Percentiles rank a stretch among this genome's conserved stretches.
Conservation (phyloP, 2,888 invertebrate genomes). For the Orchestes rusci region DNA sequence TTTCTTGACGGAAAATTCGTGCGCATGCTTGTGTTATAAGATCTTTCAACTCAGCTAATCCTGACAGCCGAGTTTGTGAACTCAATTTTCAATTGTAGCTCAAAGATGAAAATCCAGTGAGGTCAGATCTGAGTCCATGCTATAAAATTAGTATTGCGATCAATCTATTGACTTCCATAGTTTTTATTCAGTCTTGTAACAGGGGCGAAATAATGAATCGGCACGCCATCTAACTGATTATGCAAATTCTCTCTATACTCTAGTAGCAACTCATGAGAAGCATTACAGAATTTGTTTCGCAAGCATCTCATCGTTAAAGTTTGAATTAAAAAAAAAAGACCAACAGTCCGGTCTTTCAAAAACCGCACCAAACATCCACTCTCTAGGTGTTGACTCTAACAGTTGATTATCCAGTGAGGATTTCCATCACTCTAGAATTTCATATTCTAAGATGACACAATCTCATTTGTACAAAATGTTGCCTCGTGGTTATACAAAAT, state of each 20-base stretch:
- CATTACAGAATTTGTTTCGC: not conserved
- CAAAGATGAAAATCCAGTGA: constrained; percentile 14
- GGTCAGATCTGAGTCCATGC: constrained; percentile 7
- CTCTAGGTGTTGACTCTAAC: constrained; percentile 10
- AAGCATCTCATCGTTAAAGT: not conserved
- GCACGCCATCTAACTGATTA: constrained; percentile 11
- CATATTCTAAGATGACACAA: constrained; percentile 13
- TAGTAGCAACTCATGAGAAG: constrained; percentile 8
- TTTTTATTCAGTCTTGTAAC: constrained; percentile 10
- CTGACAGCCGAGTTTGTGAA: too few species aligned
- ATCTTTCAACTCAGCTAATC: too few species aligned
- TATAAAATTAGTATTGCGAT: constrained; percentile 10
- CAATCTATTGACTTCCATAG: constrained; percentile 9
- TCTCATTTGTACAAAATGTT: constrained; percentile 16
- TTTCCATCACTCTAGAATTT: constrained; percentile 15
- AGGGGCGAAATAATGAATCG: constrained; percentile 4
- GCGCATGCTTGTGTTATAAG: too few species aligned
- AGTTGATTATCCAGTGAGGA: constrained; percentile 17
- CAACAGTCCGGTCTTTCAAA: too few species aligned
- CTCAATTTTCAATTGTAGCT: too few species aligned
- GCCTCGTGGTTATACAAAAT: constrained; percentile 18
- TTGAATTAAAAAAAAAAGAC: constrained; percentile 2
- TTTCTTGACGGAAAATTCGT: too few species aligned
- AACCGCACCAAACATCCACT: constrained; percentile 9
- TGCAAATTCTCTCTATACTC: constrained; percentile 6